Percentiles rank a stretch among this genome's conserved stretches.
Evolutionary conservation across 2,888 invertebrate genomes (phyloP).

Genomic region (Proisotoma minuta): DNA sequence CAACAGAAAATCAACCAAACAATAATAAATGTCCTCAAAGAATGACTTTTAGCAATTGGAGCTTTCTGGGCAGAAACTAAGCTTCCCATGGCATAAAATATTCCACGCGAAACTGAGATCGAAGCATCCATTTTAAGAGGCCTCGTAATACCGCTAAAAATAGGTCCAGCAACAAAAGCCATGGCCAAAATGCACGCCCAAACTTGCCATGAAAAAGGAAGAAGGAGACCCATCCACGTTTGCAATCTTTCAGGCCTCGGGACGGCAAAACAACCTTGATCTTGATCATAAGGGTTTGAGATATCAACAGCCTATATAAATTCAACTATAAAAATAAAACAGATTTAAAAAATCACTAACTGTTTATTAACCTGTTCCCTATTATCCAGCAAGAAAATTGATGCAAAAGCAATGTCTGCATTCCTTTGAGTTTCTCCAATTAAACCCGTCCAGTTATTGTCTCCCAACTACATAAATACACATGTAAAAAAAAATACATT

Average conservation of each 20-base stretch:
- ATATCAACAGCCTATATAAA: conserved; percentile 41
- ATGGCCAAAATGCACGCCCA: conserved; percentile 45
- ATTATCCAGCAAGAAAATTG: conserved; percentile 42
- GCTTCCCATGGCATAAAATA: conserved; percentile 44
- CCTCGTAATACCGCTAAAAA: conserved; percentile 39
- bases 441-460: conserved; percentile 43
- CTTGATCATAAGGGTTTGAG: conserved; percentile 44
- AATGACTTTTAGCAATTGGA: conserved; percentile 40
- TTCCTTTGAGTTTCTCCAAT: conserved; percentile 42
- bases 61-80: conserved; percentile 36
- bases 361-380: conserved; percentile 22
- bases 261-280: conserved; percentile 46
- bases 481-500: neutral
- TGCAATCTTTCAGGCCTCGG: conserved; percentile 45
- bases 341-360: neutral
- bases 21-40: conserved; percentile 41
- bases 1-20: conserved; percentile 46
- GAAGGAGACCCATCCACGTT: conserved; percentile 43
- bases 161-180: conserved; percentile 46
- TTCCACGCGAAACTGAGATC: conserved; percentile 38
- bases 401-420: conserved; percentile 45
- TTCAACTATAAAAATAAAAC: neutral
- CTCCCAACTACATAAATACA: conserved; percentile 29
- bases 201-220: conserved; percentile 47
- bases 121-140: conserved; percentile 41